Evolutionary conservation across 2,888 invertebrate genomes (phyloP), one percentile per base, ranked within the genome.

Genomic region (Alentia gelatinosa): DNA sequence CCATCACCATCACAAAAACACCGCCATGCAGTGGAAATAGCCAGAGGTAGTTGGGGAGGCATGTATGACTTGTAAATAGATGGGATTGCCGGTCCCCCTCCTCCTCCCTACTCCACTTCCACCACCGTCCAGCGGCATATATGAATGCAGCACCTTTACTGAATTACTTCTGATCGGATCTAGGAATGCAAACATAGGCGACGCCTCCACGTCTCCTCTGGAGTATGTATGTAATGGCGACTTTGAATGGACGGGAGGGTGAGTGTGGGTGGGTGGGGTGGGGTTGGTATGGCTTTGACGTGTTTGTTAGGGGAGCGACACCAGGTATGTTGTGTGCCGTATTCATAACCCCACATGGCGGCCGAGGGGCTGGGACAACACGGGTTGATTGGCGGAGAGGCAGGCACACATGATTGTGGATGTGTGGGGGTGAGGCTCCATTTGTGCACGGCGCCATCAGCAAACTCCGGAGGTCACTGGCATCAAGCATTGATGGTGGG

Each of bases 401-500:
- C 79, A 23, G 79, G 79, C 37, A 39, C 37, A 35, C 35, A 39
- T 39, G 79, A 37, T 37, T 37, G 79, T 79, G 79, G 79, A 79
- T 56, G 56, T 68, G 68, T 68, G 79, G 37, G 79, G 33, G 74
- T 74, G 79, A 37, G 39, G 79, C 35, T 79, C 79, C 79, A 79
- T 79, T 79, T 79, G 79, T 79, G 79, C 37, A 19, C 1, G 23
- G 15, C 15, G 37, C 79, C 79, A 79, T 79, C 79, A 39, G 79
- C 79, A 79, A 35, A 79, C 79, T 79, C 79, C 23, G 79, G 23
- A 79, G 79, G 79, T 79, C 79, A 79, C 37, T 39, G 35, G 37
- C 79, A 79, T 79, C 37, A 35, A 79, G 79, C 79, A 79, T 79
- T 79, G 79, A 79, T 79, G 79, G 35, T 30, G 68, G 37, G 19